Evolutionary conservation across 2,113 vertebrate species (phyloP), one percentile per base, ranked within the genome.

Genomic region (Paraplagusia blochii): DNA sequence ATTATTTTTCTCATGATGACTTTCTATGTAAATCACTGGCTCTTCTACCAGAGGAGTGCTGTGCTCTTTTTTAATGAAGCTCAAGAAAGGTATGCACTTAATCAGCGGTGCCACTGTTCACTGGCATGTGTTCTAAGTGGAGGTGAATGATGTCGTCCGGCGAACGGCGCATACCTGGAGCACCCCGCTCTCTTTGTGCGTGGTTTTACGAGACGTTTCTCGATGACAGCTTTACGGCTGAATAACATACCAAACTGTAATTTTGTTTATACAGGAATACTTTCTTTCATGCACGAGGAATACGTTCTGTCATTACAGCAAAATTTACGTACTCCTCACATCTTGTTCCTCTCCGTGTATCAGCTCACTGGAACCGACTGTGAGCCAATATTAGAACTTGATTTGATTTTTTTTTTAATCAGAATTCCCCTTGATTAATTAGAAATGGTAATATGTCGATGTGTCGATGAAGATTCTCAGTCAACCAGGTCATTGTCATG

Each of bases 1-100:
- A 44, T 44, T 47, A 11, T 63, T 77, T 61, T 66, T 13, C 13
- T 15, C 40, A 16, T 66, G 15, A 71, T 71, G 58, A 51, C 58
- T 54, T 58, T 48, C 48, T 6, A 4, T 46, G 40, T 66, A 14
- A 57, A 52, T 47, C 5, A 9, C 38, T 46, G n/a, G 12, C 22
- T 57, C 22, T 39, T 57, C 50, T 61, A 11, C 15, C 35, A 29
- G 15, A 18, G 60, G 50, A 58, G 48, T 14, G 2, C 11, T 11
- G 48, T 58, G 13, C 39, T 49, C n/a, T 54, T 66, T 66, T 54
- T 16, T 39, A 61, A 36, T 34, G 14, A 43, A 50, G 12, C 14
- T 39, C 11, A 33, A 63, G 11, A 69, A 22, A 16, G 45, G 17
- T 47, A 56, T 53, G 54, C 33, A 34, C 51, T 49, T 39, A 39